Conservation (phyloP, 1,140 invertebrate genomes). For the Cepaea nemoralis region DNA sequence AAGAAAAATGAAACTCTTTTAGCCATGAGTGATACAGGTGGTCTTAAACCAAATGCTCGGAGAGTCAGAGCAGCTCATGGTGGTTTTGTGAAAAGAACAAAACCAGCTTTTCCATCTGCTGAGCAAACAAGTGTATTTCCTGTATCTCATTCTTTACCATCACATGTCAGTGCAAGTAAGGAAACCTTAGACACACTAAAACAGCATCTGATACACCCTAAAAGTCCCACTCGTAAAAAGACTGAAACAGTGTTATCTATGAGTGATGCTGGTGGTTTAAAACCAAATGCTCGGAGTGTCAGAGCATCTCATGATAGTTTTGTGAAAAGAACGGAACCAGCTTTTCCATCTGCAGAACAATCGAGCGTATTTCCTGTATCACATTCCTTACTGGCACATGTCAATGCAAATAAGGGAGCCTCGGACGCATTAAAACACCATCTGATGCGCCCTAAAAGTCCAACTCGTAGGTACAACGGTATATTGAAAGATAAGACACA, state of each 20-base stretch:
- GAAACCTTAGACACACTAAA: background rate
- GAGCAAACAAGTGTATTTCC: slow-evolving; percentile 34
- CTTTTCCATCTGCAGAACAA: slow-evolving; percentile 24
- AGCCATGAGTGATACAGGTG: slow-evolving; percentile 51
- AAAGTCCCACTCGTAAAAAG: slow-evolving; percentile 54
- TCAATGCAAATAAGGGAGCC: slow-evolving; percentile 14
- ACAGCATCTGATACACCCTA: slow-evolving; percentile 48
- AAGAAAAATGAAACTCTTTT: slow-evolving; percentile 59
- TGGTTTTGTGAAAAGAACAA: slow-evolving; percentile 12
- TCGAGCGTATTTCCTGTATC: slow-evolving; percentile 39
- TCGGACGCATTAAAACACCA: background rate
- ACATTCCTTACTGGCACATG: slow-evolving; percentile 31
- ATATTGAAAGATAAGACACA: slow-evolving; percentile 53
- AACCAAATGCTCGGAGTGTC: slow-evolving; percentile 49
- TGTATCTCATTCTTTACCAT: slow-evolving; percentile 35
- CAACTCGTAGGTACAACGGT: slow-evolving; percentile 49
- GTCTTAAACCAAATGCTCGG: slow-evolving; percentile 54
- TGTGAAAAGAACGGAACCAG: slow-evolving; percentile 10
- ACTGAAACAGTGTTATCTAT: slow-evolving; percentile 57
- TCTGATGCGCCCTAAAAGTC: slow-evolving; percentile 54
- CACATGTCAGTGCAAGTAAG: slow-evolving; percentile 28
- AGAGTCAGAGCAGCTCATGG: slow-evolving; percentile 3
- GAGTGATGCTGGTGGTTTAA: slow-evolving; percentile 51
- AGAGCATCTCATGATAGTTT: slow-evolving; percentile 5
- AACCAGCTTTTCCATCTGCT: slow-evolving; percentile 16